Evolutionary conservation across 30 jellyfish, hydroid and myxozoan species (phyloP), one percentile per base, ranked within the genome.

Genomic region (Morbakka virulenta): DNA sequence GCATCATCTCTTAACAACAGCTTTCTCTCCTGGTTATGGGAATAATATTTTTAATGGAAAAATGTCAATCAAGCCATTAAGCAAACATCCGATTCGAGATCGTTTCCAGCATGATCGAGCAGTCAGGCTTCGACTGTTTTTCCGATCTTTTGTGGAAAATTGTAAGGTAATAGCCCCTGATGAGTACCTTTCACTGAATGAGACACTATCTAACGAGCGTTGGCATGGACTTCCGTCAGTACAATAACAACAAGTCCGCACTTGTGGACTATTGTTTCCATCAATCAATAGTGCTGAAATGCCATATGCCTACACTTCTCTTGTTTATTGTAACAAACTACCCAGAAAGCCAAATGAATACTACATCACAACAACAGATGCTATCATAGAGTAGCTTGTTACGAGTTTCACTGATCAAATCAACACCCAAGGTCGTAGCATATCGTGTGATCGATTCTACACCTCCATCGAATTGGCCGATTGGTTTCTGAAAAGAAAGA

Each of bases 241-340:
- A 35, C 80, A 80, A 80, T 52, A 87, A 87, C 28, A 67, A 69
- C 0, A 51, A 80, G 1, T 79, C 79, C 9, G 88, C 88, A 52
- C 50, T 47, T 68, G 70, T 33, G 91, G 91, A 30, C 32, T 80
- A 29, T 51, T 80, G 83, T 35, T 68, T 32, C 47, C 68, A 32
- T 80, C 91, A n/a, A 14, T 80, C 26, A 80, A 69, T 50, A 67
- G 50, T 53, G 80, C 91, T n/a, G n/a, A n/a, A n/a, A n/a, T 0
- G 28, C 89, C 89, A 3, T 78, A 17, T 53, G 0, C 52, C 3
- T 78, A 64, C 49, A 25, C 13, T 17, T 20, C 53, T 48, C 17
- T 48, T 50, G 85, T 72, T 0, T 63, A 78, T 50, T 51, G 75
- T 0, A 86, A 76, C 26, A 78, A 66, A 48, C 89, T 86, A 14